Conservation (phyloP, 2,113 vertebrate species). For the Leptodactylus fuscus region DNA sequence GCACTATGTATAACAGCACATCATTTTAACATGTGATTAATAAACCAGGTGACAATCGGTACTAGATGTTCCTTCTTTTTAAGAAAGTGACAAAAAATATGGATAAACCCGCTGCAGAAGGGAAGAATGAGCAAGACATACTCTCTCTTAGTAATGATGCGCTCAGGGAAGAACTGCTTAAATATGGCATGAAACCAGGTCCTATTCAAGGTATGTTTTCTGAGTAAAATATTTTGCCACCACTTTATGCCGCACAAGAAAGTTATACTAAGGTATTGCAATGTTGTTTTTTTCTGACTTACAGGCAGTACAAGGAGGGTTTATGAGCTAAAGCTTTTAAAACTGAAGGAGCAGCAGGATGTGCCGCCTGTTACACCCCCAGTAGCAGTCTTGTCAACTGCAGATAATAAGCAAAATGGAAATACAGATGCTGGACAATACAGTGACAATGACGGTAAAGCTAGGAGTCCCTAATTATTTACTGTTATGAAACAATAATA, state of each 20-base stretch:
- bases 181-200: slow-evolving; percentile 84
- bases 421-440: slow-evolving; percentile 88
- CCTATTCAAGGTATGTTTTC: slow-evolving; percentile 87
- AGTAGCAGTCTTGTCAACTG: slow-evolving; percentile 70
- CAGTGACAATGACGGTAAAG: slow-evolving; percentile 92
- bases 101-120: slow-evolving; percentile 77
- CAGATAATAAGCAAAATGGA: slow-evolving; percentile 83
- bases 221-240: neutral
- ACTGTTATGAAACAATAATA: no score
- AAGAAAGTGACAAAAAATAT: slow-evolving; percentile 94
- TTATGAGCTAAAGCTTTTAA: slow-evolving; percentile 91
- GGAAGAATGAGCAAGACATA: slow-evolving; percentile 81
- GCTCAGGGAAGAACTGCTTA: slow-evolving; percentile 85
- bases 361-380: slow-evolving; percentile 64
- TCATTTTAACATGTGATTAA: neutral
- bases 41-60: neutral
- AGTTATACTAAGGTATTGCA: neutral
- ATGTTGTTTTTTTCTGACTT: slow-evolving; percentile 27
- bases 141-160: slow-evolving; percentile 83
- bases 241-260: neutral
- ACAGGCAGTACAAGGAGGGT: slow-evolving; percentile 88
- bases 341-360: slow-evolving; percentile 82
- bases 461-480: no score
- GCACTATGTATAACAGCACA: no score
- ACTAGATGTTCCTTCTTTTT: slow-evolving; percentile 25